These are phyloP conservation scores for Neodiprion fabricii DNA, from an alignment of 1,140 invertebrate genomes.

Conservation along the genomic window DNA sequence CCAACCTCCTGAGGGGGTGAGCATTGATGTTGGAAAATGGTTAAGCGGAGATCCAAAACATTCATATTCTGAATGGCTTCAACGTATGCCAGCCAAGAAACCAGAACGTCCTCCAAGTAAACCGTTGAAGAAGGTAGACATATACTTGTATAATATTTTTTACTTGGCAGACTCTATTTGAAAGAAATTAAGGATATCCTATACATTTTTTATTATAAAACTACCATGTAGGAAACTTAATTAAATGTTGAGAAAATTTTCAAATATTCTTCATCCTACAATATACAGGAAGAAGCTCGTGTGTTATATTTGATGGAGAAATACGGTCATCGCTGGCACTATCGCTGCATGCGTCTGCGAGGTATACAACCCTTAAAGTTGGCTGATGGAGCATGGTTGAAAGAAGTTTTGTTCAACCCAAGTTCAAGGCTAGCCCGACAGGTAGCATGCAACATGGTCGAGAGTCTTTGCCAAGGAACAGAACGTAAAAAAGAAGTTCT, in stretches of 20 bases:
- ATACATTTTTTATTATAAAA: too few species aligned
- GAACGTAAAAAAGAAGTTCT: constrained; percentile 79
- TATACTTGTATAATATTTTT: too few species aligned
- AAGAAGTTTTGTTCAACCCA: constrained; percentile 88
- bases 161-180: too few species aligned
- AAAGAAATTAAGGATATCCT: too few species aligned
- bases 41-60: constrained; percentile 75
- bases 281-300: constrained; percentile 58
- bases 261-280: neutral
- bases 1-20: constrained; percentile 66
- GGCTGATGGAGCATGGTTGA: constrained; percentile 80
- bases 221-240: too few species aligned
- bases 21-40: constrained; percentile 80
- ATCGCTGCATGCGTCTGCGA: constrained; percentile 49
- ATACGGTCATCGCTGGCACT: constrained; percentile 72
- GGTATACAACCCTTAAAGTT: constrained; percentile 62
- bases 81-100: constrained; percentile 62
- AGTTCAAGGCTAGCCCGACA: constrained; percentile 87
- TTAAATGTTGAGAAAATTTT: too few species aligned
- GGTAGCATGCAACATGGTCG: constrained; percentile 88
- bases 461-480: constrained; percentile 78
- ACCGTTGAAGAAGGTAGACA: constrained; percentile 46
- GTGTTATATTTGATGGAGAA: constrained; percentile 77
- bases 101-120: constrained; percentile 41
- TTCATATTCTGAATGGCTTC: constrained; percentile 76